Conservation (phyloP, 35 echinoderm and acorn worm species). For the Diadema setosum region DNA sequence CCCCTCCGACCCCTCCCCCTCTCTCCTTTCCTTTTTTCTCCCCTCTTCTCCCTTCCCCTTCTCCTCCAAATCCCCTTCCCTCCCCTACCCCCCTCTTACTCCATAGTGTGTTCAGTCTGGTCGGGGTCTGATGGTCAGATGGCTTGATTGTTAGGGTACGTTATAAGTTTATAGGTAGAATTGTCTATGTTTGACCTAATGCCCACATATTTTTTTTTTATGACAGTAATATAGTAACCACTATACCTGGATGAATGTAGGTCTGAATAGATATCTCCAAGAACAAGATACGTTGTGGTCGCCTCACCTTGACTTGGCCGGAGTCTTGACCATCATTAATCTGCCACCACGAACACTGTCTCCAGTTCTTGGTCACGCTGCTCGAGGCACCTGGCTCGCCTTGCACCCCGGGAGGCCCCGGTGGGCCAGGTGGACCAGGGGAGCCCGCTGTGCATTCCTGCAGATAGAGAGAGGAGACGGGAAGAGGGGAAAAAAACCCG, state of each 20-base stretch:
- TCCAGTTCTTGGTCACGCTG: constrained; percentile 62
- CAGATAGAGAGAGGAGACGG: too few relatives aligned
- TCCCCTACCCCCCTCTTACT: not conserved
- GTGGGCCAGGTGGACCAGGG: constrained; percentile 49
- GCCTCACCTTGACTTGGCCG: constrained; percentile 52
- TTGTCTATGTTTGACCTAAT: too few relatives aligned
- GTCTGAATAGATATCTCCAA: too few relatives aligned
- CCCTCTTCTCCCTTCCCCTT: not conserved
- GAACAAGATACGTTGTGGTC: too few relatives aligned
- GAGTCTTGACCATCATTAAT: constrained; percentile 56
- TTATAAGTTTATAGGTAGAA: too few relatives aligned
- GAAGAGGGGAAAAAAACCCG: too few relatives aligned
- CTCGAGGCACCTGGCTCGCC: constrained; percentile 36
- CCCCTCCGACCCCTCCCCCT: not conserved
- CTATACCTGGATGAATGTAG: too few relatives aligned
- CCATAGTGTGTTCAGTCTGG: too few relatives aligned
- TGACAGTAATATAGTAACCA: too few relatives aligned
- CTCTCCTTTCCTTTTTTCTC: not conserved
- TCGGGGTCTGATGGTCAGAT: too few relatives aligned
- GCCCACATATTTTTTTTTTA: too few relatives aligned
- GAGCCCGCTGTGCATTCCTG: constrained; percentile 70
- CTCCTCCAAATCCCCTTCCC: not conserved
- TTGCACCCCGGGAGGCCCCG: constrained; percentile 38
- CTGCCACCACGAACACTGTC: constrained; percentile 45
- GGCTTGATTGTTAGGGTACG: too few relatives aligned